Base-by-base conservation (phyloP, 2,113 vertebrate species). In the Malurus elegans region DNA sequence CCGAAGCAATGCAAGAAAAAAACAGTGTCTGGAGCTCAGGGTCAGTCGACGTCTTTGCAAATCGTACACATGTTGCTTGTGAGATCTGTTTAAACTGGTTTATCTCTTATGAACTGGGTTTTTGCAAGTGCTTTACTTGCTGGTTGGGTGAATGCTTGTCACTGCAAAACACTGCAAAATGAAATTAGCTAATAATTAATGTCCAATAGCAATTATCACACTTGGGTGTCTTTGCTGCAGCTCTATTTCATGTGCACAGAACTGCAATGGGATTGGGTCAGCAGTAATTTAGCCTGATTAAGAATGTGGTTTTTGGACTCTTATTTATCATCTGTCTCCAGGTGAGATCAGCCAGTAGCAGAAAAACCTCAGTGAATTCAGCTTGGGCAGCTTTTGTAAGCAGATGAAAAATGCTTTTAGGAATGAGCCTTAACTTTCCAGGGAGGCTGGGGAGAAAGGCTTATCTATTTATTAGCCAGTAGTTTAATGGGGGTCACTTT, bases 11-110 rank as follows among this genome's bases (percentile, higher is more conserved):
- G 25, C 4, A 53, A 84, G 31, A 4, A 38, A 13, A 13, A 44
- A 51, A 4, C 28, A 29, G 36, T 0, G 26, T 66, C 40, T 85
- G 81, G 57, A 75, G 73, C 65, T 82, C 60, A 18, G 83, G 86
- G 53, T 58, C 80, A 61, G 26, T 4, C 19, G 1, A 5, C 2
- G 1, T 2, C 17, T 58, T 19, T 51, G 50, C 82, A 36, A 5
- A 25, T 28, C 65, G 9, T 0, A 7, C 32, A 24, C 7, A 3
- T 5, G 40, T 4, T 53, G 47, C 53, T 73, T 1, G 2, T 24
- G 47, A 73, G 44, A 8, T 50, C 76, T 86, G 23, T 54, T 83
- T 18, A 9, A 66, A 70, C 12, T 1, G 2, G 8, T 74, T 92
- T 42, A 12, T 75, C 71, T 84, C 79, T 44, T 23, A 25, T 19